Base-by-base conservation (phyloP, 1,140 invertebrate species). In the Pseudomyrmex gracilis region DNA sequence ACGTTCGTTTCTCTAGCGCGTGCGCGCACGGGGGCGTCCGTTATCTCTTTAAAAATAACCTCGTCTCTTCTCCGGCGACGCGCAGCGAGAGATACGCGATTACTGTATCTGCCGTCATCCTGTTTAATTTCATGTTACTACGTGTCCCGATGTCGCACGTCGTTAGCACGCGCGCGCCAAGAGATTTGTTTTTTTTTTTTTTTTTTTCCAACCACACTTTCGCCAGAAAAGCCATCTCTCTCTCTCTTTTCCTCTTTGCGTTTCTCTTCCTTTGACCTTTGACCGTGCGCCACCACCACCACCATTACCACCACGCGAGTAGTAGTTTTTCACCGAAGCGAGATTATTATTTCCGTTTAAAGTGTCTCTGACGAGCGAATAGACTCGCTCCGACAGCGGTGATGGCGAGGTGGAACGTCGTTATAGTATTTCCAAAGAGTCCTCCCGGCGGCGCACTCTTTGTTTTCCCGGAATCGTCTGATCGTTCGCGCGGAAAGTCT, bases 321-420 rank as follows among this genome's bases (percentile, higher is more conserved):
- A 64, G 60, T 76, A 76, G 51, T 88, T 89, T 89, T 85, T 90
- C 82, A 82, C 85, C 85, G 67, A 77, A 86, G 82, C 90, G 90
- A 92, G 87, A 90, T 92, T 92, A 93, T 93, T 93, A 93, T 91
- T 92, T 92, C 89, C 88, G 87, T 91, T 89, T 82, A 89, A 92
- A 86, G 74, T 74, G 67, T 63, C 67, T 57, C 17, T 80, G 47
- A 24, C n/a, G 20, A 34, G 34, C 49, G 55, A n/a, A 82, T 67
- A 67, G 61, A 77, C n/a, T 22, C 17, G 34, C 34, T 34, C 34
- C 34, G 34, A 34, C 34, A 34, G 34, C 34, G 34, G 4, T 17
- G 49, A 24, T 5, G 34, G 4, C 24, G 49, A 24, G 7, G 12
- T 13, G 22, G 73, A 68, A 77, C 74, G 55, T 82, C 57, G 77